Conservation (phyloP, 2,113 vertebrate species). For the Eptesicus fuscus region DNA sequence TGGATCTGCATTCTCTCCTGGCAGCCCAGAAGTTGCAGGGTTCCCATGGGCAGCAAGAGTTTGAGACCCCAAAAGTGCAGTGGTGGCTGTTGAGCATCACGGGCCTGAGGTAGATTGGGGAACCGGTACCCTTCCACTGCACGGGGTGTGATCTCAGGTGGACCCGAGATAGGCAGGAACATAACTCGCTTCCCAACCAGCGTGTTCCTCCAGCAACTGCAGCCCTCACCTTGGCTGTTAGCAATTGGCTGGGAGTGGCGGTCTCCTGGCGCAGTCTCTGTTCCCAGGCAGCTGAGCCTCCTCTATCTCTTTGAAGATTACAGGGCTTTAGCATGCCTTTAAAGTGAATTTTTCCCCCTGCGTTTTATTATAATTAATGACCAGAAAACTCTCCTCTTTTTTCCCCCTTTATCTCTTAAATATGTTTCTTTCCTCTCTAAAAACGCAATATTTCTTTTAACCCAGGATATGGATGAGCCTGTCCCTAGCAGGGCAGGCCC, state of each 20-base stretch:
- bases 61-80: not conserved
- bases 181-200: not conserved
- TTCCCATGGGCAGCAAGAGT: not conserved
- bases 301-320: slow-evolving; percentile 86
- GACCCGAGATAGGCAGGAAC: not conserved
- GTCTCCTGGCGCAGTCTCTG: slow-evolving; percentile 38
- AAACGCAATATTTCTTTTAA: slow-evolving; percentile 88
- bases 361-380: slow-evolving; percentile 87
- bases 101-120: not conserved
- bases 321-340: slow-evolving; percentile 81
- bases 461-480: slow-evolving; percentile 84
- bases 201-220: fast-evolving
- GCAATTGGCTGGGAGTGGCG: not conserved
- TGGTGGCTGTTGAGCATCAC: fast-evolving
- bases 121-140: not conserved
- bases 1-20: not conserved
- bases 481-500: slow-evolving; percentile 76
- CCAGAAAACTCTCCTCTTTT: slow-evolving; percentile 80
- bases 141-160: fast-evolving
- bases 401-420: slow-evolving; percentile 85
- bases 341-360: slow-evolving; percentile 79
- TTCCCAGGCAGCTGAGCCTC: slow-evolving; percentile 49
- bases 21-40: not conserved
- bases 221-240: not conserved
- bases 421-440: slow-evolving; percentile 86